Conservation (phyloP, 2,888 invertebrate species). For the Helleia helle region DNA sequence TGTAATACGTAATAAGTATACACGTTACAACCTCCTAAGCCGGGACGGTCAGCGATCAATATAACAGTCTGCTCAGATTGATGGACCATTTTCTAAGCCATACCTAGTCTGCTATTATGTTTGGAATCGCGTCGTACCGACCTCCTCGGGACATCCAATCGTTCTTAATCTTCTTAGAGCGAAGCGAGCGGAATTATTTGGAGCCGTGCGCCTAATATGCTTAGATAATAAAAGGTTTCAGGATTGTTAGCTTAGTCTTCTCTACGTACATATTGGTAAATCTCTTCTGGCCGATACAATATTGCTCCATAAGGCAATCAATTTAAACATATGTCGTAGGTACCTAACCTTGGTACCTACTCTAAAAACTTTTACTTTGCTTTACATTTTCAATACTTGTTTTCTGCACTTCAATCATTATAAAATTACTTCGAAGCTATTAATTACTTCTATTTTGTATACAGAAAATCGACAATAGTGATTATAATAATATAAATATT, state of each 20-base stretch:
- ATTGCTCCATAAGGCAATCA: no score
- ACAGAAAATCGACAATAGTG: no score
- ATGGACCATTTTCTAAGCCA: constrained; percentile 51
- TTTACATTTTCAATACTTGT: no score
- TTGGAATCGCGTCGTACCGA: constrained; percentile 39
- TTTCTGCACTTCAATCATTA: no score
- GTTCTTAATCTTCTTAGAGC: constrained; percentile 68
- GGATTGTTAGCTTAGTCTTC: constrained; percentile 30
- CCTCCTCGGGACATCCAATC: constrained; percentile 68
- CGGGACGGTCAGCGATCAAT: constrained; percentile 46
- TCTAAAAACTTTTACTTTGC: no score
- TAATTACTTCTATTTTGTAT: no score
- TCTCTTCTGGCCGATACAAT: constrained; percentile 7
- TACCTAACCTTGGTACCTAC: no score
- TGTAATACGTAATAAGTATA: no score
- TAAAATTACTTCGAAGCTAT: no score
- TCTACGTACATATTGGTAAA: constrained; percentile 21
- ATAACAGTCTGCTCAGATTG: constrained; percentile 41
- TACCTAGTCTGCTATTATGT: constrained; percentile 44
- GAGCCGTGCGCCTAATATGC: constrained; percentile 60
- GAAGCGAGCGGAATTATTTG: constrained; percentile 61
- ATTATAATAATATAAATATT: no score
- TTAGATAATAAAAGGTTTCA: constrained; percentile 62
- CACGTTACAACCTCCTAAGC: constrained; percentile 20
- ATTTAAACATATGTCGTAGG: no score